These are phyloP conservation scores for Prunella fulvescens DNA, from an alignment of 2,113 vertebrate genomes.

Conservation along the genomic window DNA sequence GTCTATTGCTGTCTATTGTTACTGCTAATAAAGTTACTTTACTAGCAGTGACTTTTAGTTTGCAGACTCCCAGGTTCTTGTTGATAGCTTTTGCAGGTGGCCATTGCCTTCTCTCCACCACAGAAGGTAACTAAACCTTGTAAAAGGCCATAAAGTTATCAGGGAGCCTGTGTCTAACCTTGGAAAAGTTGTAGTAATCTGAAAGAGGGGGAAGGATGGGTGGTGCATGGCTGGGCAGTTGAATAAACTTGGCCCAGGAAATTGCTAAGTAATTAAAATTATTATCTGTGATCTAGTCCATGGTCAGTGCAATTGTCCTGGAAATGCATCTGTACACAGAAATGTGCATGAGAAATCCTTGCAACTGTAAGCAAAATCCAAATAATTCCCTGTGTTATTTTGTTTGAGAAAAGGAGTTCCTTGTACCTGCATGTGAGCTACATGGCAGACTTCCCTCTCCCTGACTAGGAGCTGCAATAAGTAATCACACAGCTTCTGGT, in stretches of 20 bases:
- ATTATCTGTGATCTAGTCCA: background rate
- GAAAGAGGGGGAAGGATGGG: background rate
- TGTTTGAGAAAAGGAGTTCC: background rate
- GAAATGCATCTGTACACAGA: background rate
- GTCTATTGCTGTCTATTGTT: background rate
- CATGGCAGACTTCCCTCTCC: background rate
- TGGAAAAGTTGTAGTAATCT: background rate
- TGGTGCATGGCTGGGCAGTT: rapidly evolving
- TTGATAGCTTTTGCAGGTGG: background rate
- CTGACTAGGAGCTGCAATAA: background rate
- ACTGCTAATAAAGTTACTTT: no score
- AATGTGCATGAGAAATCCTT: background rate
- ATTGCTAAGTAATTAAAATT: background rate
- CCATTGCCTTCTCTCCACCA: background rate
- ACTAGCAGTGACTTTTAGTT: background rate
- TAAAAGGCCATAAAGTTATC: background rate
- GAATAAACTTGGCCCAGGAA: background rate
- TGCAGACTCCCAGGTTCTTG: background rate
- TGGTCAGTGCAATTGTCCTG: background rate
- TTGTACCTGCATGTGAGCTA: background rate
- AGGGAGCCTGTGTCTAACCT: background rate
- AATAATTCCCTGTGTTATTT: background rate
- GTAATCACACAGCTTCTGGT: background rate
- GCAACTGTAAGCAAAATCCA: background rate
- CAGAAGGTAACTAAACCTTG: background rate